Percentiles rank a stretch among this genome's conserved stretches.
Conservation (phyloP, 1,140 invertebrate species). For the Dendrolimus kikuchii region DNA sequence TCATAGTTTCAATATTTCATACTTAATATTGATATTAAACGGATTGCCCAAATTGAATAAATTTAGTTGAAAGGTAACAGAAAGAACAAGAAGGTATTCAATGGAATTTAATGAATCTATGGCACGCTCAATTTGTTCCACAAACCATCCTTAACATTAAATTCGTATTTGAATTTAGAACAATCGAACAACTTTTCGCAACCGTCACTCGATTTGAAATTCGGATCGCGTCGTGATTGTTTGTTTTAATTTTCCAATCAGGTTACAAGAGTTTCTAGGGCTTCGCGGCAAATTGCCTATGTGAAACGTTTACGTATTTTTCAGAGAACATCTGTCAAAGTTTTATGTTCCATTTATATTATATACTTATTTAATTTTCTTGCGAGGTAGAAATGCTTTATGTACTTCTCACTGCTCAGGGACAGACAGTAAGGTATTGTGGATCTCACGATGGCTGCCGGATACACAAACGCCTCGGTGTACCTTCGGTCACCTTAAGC, state of each 20-base stretch:
- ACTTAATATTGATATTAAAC: too few relatives aligned
- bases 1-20: too few relatives aligned
- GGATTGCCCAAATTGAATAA: too few relatives aligned
- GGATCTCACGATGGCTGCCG: too few relatives aligned
- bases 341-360: too few relatives aligned
- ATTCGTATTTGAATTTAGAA: conserved; percentile 4
- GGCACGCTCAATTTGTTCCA: conserved; percentile 5
- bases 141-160: conserved; percentile 4
- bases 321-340: too few relatives aligned
- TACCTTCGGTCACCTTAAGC: too few relatives aligned
- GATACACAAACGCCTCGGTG: too few relatives aligned
- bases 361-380: too few relatives aligned
- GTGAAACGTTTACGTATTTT: neutral
- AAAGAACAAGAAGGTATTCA: neutral
- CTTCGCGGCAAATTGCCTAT: neutral
- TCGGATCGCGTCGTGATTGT: conserved; percentile 2
- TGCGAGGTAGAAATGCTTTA: too few relatives aligned
- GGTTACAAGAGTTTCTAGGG: neutral
- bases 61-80: neutral
- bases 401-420: too few relatives aligned
- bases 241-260: neutral
- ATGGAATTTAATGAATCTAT: neutral
- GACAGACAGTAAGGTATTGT: too few relatives aligned
- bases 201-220: conserved; percentile 5
- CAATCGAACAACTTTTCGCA: neutral